These are phyloP conservation scores for Myotis daubentonii DNA, from an alignment of 2,797 vertebrate species.

Conservation along the genomic window DNA sequence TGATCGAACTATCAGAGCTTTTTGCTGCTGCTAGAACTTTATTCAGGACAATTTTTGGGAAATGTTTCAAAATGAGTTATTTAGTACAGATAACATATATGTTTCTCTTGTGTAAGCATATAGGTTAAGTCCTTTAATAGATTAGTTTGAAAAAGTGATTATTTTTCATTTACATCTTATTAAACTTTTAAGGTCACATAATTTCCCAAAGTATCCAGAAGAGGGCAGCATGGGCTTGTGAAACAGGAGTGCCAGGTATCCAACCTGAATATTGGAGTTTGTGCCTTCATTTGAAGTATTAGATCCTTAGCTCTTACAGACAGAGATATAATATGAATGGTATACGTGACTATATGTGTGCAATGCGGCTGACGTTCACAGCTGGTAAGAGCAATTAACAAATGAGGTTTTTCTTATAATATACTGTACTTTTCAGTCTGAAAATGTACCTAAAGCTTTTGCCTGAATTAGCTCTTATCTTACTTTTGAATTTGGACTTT, in stretches of 20 bases:
- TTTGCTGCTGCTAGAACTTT: constrained; percentile 33
- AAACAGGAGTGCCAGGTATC: neutral
- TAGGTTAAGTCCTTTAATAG: neutral
- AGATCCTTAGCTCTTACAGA: neutral
- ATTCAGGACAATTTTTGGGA: constrained; percentile 25
- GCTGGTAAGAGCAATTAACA: neutral
- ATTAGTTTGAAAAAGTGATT: constrained; percentile 1
- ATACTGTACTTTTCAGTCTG: neutral
- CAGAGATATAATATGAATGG: neutral
- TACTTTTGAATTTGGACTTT: constrained; percentile 3
- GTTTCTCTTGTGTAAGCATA: neutral
- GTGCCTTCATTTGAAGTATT: neutral
- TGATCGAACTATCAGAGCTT: neutral
- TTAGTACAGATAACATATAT: neutral
- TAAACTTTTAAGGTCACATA: neutral
- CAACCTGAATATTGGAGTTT: neutral
- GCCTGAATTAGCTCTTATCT: neutral
- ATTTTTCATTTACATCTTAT: neutral
- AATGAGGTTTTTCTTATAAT: neutral
- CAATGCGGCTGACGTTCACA: neutral
- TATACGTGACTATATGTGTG: neutral
- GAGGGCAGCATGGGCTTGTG: constrained; percentile 70
- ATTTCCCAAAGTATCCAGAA: constrained; percentile 66
- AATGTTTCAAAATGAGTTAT: constrained; percentile 31
- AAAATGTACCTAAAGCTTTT: neutral